A percentile compares a stretch with the other conserved stretches of the same genome.
Evolutionary conservation across 1,140 invertebrate species (phyloP).

Genomic region (Heliconius congener): DNA sequence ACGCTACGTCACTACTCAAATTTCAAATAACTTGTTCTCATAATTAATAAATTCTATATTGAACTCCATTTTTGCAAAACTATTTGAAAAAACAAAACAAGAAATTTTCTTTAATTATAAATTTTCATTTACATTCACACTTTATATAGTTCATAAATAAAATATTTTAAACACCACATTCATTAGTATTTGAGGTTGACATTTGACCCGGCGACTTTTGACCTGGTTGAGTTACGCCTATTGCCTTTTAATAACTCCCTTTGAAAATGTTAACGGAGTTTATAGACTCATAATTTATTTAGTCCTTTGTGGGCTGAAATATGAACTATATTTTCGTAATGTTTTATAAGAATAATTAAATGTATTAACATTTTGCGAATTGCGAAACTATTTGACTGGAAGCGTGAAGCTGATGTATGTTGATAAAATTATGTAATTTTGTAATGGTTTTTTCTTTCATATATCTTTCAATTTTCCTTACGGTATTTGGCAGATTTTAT

Average conservation of each 20-base stretch:
- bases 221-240: conserved; percentile 6
- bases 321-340: not conserved
- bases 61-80: no score
- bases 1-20: not conserved
- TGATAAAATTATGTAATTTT: no score
- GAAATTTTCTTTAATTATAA: not conserved
- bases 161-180: not conserved
- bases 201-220: not conserved
- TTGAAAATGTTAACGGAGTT: not conserved
- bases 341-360: no score
- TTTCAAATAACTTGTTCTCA: not conserved
- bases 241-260: not conserved
- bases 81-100: no score
- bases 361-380: no score
- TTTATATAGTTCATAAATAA: not conserved
- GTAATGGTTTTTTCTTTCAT: no score
- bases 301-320: not conserved
- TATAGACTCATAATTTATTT: not conserved
- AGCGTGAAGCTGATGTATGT: no score
- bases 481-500: no score
- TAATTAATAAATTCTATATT: no score
- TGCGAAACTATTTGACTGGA: no score
- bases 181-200: not conserved
- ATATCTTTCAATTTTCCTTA: no score
- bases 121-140: not conserved